Percentiles rank a stretch among this genome's conserved stretches.
These are phyloP conservation scores for Diachasmimorpha longicaudata DNA, from an alignment of 1,140 invertebrate species.

Conservation along the genomic window DNA sequence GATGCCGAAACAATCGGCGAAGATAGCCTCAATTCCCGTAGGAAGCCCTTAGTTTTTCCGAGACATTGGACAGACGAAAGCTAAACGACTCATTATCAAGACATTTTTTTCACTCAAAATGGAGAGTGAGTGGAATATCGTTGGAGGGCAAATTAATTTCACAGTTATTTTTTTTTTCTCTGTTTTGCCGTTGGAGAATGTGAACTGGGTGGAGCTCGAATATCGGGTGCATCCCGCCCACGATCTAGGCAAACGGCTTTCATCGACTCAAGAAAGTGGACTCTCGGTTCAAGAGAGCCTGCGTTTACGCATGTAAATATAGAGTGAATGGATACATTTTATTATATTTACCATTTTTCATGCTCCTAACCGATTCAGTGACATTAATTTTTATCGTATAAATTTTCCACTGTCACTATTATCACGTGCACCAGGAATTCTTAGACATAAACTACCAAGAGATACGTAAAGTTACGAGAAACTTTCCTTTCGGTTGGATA, in stretches of 20 bases:
- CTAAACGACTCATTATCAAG: background rate
- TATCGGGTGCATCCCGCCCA: slow-evolving; percentile 30
- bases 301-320: slow-evolving; percentile 36
- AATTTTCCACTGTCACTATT: background rate
- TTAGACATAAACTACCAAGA: too few species aligned
- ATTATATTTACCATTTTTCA: background rate
- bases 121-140: background rate
- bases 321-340: background rate
- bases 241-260: slow-evolving; percentile 53
- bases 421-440: background rate
- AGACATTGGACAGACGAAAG: background rate
- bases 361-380: background rate
- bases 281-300: slow-evolving; percentile 40
- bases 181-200: background rate
- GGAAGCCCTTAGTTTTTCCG: background rate
- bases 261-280: slow-evolving; percentile 48
- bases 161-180: background rate
- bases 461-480: too few species aligned
- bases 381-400: background rate
- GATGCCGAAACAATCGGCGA: slow-evolving; percentile 49
- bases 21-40: slow-evolving; percentile 42
- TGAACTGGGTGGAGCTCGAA: background rate
- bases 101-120: background rate
- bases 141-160: background rate
- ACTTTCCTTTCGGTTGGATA: too few species aligned